These are phyloP conservation scores for Myotis pilosus DNA, from an alignment of 2,797 vertebrate genomes.

Conservation along the genomic window DNA sequence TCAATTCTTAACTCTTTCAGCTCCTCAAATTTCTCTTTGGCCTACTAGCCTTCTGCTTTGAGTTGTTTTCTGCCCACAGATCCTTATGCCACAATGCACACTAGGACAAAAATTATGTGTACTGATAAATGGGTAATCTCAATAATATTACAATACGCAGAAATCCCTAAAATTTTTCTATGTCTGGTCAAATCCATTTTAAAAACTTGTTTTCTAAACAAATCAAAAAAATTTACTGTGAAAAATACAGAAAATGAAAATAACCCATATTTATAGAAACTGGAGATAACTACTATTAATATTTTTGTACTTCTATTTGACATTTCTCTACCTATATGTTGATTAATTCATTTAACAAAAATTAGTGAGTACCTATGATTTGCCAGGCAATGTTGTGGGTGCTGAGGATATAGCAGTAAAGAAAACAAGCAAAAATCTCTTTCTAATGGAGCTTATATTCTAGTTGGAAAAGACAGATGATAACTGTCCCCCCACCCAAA, in stretches of 20 bases:
- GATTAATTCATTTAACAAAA: not conserved
- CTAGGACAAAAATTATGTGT: constrained; percentile 6
- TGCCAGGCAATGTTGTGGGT: not conserved
- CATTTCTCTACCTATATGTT: not conserved
- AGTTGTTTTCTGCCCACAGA: constrained; percentile 25
- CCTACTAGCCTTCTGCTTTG: constrained; percentile 35
- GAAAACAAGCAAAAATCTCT: not conserved
- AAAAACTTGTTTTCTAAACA: not conserved
- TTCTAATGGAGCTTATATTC: not conserved
- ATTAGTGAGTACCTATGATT: not conserved
- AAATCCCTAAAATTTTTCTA: not conserved
- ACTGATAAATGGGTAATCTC: not conserved
- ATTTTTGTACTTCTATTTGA: not conserved
- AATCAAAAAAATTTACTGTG: not conserved
- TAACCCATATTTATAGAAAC: not conserved
- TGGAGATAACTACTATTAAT: not conserved
- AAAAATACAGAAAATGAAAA: not conserved
- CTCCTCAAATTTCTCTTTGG: constrained; percentile 20
- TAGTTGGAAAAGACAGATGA: not conserved
- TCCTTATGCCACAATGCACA: not conserved
- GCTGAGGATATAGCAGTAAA: not conserved
- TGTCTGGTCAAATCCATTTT: not conserved
- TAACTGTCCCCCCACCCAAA: not conserved
- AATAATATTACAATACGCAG: not conserved
- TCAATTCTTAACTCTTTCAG: constrained; percentile 12